phyloP scores from a whole-genome alignment of 2,888 invertebrate species.

The Cantharis nigra region DNA sequence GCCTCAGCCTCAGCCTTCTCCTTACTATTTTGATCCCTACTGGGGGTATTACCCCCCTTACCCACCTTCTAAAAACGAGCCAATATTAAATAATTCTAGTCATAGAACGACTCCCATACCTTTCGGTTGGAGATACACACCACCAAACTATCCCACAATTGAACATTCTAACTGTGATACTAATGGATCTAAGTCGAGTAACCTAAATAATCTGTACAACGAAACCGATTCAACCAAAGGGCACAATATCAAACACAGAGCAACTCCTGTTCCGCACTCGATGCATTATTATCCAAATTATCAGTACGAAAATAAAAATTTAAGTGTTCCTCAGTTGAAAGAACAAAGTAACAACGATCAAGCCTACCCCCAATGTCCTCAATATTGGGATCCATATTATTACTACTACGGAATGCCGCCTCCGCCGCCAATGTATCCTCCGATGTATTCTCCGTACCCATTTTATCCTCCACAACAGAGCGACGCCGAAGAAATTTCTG shows the following conservation, averaged over 20 bases:
- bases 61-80: constrained; percentile 21
- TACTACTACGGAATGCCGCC: constrained; percentile 22
- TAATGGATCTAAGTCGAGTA: background rate
- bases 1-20: constrained; percentile 29
- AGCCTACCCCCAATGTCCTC: constrained; percentile 31
- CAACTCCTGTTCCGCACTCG: constrained; percentile 45
- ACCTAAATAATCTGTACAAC: background rate
- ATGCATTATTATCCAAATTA: constrained; percentile 42
- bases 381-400: constrained; percentile 49
- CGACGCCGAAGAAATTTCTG: constrained; percentile 48
- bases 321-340: background rate
- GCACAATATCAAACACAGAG: constrained; percentile 15
- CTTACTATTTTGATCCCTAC: constrained; percentile 41
- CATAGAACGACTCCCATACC: constrained; percentile 15
- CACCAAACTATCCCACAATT: constrained; percentile 6
- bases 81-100: constrained; percentile 11
- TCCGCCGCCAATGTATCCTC: constrained; percentile 44
- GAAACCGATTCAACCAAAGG: constrained; percentile 1
- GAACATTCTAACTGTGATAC: background rate
- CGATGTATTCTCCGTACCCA: constrained; percentile 45
- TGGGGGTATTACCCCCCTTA: constrained; percentile 45
- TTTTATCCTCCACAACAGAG: constrained; percentile 37
- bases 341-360: background rate
- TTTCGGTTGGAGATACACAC: constrained; percentile 6
- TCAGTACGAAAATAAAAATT: constrained; percentile 14